Evolutionary conservation across 2,113 vertebrate genomes (phyloP), one percentile per base, ranked within the genome.

Genomic region (Centropristis striata): DNA sequence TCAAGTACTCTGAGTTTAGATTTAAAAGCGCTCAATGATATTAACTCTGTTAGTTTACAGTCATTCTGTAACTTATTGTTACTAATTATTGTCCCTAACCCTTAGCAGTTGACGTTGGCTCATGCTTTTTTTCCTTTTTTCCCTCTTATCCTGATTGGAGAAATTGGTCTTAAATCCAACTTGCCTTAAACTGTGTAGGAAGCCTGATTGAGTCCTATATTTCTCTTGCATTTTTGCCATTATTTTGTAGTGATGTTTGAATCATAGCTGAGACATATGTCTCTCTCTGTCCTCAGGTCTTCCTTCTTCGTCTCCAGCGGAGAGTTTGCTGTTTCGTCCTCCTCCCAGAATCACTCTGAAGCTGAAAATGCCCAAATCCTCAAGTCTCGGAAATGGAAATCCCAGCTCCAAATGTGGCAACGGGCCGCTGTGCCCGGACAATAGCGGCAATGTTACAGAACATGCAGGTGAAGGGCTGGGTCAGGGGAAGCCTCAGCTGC

Each of bases 331-430:
- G 89, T 97, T 97, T 75, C 95, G 95, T 67, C 95, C 97, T 81
- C 96, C 96, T 90, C 98, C 98, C 8, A 96, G 97, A 92, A 97
- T 99, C 85, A 99, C 97, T n/a, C 95, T 99, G 66, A 99, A 98
- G 91, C 95, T 99, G 78, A 98, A 98, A 94, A 98, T 98, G 97
- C 96, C 97, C 85, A 97, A 95, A 94, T 92, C 94, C 57, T 90
- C 94, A 0, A 44, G 21, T 25, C 42, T 93, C 12, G 96, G 96
- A 78, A 97, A 97, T 21, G 94, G 93, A 90, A 96, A 90, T 91
- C 92, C 92, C 63, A 94, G 90, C 78, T 95, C 93, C 0, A 97
- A 97, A 86, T 91, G 93, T 42, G 96, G 94, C 18, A 96, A 95
- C 12, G 96, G 95, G 53, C 95, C 95, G 0, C 93, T 96, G 28